These are phyloP conservation scores for Macaria liturata DNA, from an alignment of 2,888 invertebrate species.

Conservation along the genomic window DNA sequence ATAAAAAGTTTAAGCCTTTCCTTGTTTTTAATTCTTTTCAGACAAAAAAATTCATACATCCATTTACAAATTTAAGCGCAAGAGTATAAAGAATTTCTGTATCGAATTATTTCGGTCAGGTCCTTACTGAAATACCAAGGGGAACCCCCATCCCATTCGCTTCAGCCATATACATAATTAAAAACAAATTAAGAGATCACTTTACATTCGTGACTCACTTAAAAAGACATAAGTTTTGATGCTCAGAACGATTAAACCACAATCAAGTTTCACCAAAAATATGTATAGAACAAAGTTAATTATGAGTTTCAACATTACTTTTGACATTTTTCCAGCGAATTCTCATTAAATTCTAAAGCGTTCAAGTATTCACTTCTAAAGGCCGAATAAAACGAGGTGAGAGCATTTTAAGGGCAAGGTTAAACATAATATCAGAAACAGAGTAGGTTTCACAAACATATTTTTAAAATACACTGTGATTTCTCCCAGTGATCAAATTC, in stretches of 20 bases:
- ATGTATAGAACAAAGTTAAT: no score
- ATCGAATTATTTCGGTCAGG: no score
- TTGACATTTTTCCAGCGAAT: no score
- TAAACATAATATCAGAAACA: conserved; percentile 6
- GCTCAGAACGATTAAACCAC: conserved; percentile 4
- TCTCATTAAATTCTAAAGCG: no score
- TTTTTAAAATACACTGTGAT: conserved; percentile 1
- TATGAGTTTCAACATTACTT: no score
- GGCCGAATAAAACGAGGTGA: conserved; percentile 33
- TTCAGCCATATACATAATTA: conserved; percentile 23
- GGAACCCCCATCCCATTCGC: conserved; percentile 23
- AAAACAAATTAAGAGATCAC: conserved; percentile 9
- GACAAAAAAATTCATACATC: no score
- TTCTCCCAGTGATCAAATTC: neutral
- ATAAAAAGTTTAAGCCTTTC: no score
- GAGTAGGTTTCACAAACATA: neutral
- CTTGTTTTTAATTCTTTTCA: no score
- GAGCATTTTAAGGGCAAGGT: conserved; percentile 5
- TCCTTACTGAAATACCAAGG: conserved; percentile 20
- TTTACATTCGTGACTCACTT: neutral
- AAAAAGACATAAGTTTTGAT: conserved; percentile 2
- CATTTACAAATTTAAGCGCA: no score
- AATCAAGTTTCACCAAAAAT: neutral
- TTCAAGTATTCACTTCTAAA: conserved; percentile 25
- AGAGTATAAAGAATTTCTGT: no score